Percentiles rank a stretch among this genome's conserved stretches.
These are phyloP conservation scores for Danio rerio DNA, from an alignment of 2,113 vertebrate genomes.

Conservation along the genomic window GRCz12tu NC_133191.1:37123001-37123500, in stretches of 20 bases:
- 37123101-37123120: background rate
- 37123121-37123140: background rate
- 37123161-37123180: background rate
- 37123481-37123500: background rate
- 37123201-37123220: background rate
- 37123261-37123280: background rate
- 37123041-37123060: background rate
- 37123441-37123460: slow-evolving; percentile 38
- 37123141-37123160: background rate
- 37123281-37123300: background rate
- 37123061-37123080: background rate
- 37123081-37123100: background rate
- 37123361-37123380: slow-evolving; percentile 50
- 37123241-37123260: background rate
- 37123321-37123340: too few relatives aligned
- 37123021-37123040: background rate
- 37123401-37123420: slow-evolving; percentile 54
- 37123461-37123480: slow-evolving; percentile 29
- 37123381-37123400: slow-evolving; percentile 40
- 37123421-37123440: slow-evolving; percentile 48
- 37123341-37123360: slow-evolving; percentile 41
- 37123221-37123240: background rate
- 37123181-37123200: background rate
- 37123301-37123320: slow-evolving; percentile 32
- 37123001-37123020: background rate